Evolutionary conservation across 37 sponge, comb jelly and placozoan genomes (phyloP).

Genomic region (Lycopodina hypogea): DNA sequence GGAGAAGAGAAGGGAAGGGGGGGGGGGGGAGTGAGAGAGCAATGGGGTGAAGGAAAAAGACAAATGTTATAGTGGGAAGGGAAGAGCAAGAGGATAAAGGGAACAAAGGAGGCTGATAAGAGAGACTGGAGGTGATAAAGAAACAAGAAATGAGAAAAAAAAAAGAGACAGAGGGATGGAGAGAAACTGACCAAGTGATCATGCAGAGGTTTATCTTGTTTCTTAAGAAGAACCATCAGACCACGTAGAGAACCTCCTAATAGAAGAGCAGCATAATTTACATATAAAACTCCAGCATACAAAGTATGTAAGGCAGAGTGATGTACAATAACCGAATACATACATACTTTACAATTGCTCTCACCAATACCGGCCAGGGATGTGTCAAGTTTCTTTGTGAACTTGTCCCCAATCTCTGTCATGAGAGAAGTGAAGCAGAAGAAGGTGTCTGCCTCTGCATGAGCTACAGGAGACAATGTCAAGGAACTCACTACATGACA

Average conservation of each 20-base stretch:
- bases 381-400: slow-evolving; percentile 86
- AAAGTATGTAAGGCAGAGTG: too few species aligned
- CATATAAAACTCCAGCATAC: background rate
- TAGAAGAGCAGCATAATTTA: background rate
- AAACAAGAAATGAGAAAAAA: too few species aligned
- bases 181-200: slow-evolving; percentile 34
- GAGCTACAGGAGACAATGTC: slow-evolving; percentile 12
- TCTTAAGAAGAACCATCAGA: slow-evolving; percentile 66
- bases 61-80: too few species aligned
- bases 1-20: too few species aligned
- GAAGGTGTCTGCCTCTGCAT: slow-evolving; percentile 96
- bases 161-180: too few species aligned
- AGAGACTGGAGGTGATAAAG: too few species aligned
- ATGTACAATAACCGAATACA: background rate
- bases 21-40: too few species aligned
- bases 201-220: slow-evolving; percentile 61
- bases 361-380: slow-evolving; percentile 80
- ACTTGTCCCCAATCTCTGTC: slow-evolving; percentile 93
- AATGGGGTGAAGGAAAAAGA: too few species aligned
- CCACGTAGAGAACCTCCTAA: slow-evolving; percentile 72
- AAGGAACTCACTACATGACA: too few species aligned
- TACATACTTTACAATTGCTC: background rate
- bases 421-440: slow-evolving; percentile 94
- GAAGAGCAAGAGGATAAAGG: too few species aligned
- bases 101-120: too few species aligned